Evolutionary conservation across 2,888 invertebrate species (phyloP).

Genomic region (Hesperia comma): DNA sequence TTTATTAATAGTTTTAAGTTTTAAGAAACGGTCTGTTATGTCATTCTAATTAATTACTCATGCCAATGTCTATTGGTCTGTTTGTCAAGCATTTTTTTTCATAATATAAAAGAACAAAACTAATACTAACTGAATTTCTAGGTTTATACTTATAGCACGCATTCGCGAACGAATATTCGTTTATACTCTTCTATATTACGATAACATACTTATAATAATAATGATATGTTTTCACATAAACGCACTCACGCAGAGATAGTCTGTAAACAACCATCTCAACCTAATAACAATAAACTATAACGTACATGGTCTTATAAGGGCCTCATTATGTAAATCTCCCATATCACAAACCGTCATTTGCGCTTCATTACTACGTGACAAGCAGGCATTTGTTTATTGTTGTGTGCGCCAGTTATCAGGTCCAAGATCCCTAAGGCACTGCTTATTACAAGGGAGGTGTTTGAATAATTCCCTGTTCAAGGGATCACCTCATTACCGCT

Average conservation of each 20-base stretch:
- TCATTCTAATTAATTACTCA: too few species aligned
- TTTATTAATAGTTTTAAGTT: too few species aligned
- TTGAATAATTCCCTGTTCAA: slow-evolving; percentile 56
- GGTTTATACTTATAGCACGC: too few species aligned
- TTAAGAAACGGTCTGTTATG: too few species aligned
- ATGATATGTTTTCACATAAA: slow-evolving; percentile 24
- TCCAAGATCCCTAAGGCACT: slow-evolving; percentile 40
- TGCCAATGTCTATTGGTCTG: too few species aligned
- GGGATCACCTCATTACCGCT: slow-evolving; percentile 64
- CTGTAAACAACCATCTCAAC: slow-evolving; percentile 12
- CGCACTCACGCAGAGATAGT: slow-evolving; percentile 6
- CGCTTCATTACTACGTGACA: slow-evolving; percentile 13
- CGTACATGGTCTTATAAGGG: slow-evolving; percentile 20
- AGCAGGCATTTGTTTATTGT: slow-evolving; percentile 17
- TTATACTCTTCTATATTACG: too few species aligned
- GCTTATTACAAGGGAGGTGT: slow-evolving; percentile 53
- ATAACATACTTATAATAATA: not conserved
- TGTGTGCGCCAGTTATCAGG: slow-evolving; percentile 32
- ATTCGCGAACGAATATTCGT: too few species aligned
- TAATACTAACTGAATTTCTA: too few species aligned
- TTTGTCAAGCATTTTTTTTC: too few species aligned
- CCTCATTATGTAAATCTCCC: slow-evolving; percentile 26
- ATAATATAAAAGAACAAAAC: too few species aligned
- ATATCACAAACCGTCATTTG: slow-evolving; percentile 21
- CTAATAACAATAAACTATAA: slow-evolving; percentile 28